Evolutionary conservation across 2,797 vertebrate species (phyloP).

Genomic region (Sus cebifrons): DNA sequence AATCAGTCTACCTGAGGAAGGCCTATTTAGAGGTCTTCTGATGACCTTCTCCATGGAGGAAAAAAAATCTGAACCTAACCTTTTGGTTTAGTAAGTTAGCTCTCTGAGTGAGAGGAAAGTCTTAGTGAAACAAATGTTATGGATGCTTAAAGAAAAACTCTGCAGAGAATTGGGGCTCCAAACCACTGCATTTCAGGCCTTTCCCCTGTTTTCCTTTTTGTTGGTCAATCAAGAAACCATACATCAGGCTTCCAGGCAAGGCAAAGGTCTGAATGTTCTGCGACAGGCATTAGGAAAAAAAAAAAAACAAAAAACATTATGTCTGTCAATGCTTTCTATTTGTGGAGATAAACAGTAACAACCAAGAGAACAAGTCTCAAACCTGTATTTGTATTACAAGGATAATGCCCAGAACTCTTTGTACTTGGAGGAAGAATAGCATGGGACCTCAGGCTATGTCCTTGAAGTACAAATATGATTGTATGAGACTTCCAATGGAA

Average conservation of each 20-base stretch:
- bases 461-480: conserved; percentile 38
- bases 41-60: conserved; percentile 50
- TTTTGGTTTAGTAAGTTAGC: conserved; percentile 69
- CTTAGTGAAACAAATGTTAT: conserved; percentile 26
- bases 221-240: not conserved
- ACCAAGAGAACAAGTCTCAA: not conserved
- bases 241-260: not conserved
- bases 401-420: not conserved
- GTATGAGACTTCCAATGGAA: not conserved
- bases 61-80: conserved; percentile 29
- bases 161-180: not conserved
- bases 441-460: not conserved
- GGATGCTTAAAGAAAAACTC: conserved; percentile 31
- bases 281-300: not conserved
- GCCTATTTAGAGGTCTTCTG: conserved; percentile 64
- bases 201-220: not conserved
- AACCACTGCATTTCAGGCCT: not conserved
- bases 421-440: not conserved
- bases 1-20: conserved; percentile 49
- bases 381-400: not conserved
- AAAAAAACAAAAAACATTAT: conserved; percentile 32
- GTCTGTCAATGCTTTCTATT: conserved; percentile 9
- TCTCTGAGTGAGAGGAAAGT: conserved; percentile 47
- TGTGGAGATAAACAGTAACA: conserved; percentile 10
- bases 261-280: conserved; percentile 11